Conservation (phyloP, 1,140 invertebrate genomes). For the Rhagoletis zephyria region DNA sequence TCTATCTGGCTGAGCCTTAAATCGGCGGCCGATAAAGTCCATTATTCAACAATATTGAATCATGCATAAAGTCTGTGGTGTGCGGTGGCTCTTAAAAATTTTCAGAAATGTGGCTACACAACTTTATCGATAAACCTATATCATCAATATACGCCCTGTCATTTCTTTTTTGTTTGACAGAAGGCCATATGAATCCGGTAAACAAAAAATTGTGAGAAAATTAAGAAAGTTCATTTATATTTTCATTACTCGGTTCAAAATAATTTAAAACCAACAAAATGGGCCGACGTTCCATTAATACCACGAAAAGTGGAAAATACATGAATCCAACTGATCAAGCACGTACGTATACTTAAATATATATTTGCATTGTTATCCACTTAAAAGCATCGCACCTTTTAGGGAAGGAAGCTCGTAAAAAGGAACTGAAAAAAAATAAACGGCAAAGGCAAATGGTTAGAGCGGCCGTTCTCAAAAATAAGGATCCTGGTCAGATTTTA, state of each 20-base stretch:
- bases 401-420: constrained; percentile 97
- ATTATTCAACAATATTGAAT: too few species aligned
- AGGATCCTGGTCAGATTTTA: constrained; percentile 94
- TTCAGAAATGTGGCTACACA: not conserved
- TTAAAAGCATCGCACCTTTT: constrained; percentile 58
- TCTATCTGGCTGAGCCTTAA: too few species aligned
- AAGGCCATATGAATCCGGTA: not conserved
- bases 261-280: constrained; percentile 76
- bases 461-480: constrained; percentile 97
- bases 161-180: constrained; percentile 4
- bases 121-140: constrained; percentile 16
- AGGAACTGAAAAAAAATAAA: constrained; percentile 98
- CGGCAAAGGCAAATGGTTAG: constrained; percentile 95
- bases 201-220: not conserved
- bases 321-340: constrained; percentile 99
- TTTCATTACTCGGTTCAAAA: not conserved
- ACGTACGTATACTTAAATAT: constrained; percentile 80
- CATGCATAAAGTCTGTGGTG: too few species aligned
- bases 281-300: constrained; percentile 96
- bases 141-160: not conserved
- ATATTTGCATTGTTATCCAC: not conserved
- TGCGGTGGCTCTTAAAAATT: too few species aligned
- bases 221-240: not conserved
- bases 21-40: too few species aligned
- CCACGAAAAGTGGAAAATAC: constrained; percentile 99